Evolutionary conservation across 2,888 invertebrate genomes (phyloP), one percentile per base, ranked within the genome.

Genomic region (Melikaiella ostensackeni): DNA sequence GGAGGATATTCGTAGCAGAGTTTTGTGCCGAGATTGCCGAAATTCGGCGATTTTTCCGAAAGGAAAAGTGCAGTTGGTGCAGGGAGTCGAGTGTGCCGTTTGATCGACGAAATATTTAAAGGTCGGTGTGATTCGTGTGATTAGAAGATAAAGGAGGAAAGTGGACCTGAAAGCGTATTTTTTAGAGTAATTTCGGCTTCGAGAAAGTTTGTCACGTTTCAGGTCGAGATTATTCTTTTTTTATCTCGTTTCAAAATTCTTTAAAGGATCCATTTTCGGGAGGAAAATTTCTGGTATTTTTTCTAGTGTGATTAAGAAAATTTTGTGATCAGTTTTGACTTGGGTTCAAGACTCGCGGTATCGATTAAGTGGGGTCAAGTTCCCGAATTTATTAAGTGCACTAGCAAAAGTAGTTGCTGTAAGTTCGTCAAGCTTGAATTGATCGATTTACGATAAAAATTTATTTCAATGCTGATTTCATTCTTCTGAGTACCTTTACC

Each of bases 391-490:
- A 50, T n/a, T 13, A 70, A 30, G 24, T 16, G 27, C 66, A 46
- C 50, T 50, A 50, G 46, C 42, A 50, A n/a, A 21, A 46, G 50
- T 70, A 70, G 46, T 66, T 42, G 27, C 42, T 46, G 66, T 62
- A 30, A n/a, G n/a, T 62, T 19, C 27, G 9, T 63, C 63, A 35
- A 63, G 9, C 33, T 42, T 42, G n/a, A n/a, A 21, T n/a, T 42
- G 57, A 59, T 59, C 13, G 57, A 27, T 59, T 59, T 21, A 27
- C 24, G 24, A 87, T 83, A 77, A 76, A 84, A 64, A 42, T 79
- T 80, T 79, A 80, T 75, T 80, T 77, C 82, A 84, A 87, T 82
- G 83, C 83, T 84, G 79, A 83, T 59, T 59, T 27, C 6, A 6
- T 59, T 27, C 27, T 9, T 27, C 27, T 16, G 9, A 27, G 27